A percentile compares a stretch with the other conserved stretches of the same genome.
Evolutionary conservation across 1,140 invertebrate genomes (phyloP).

Genomic region (Chelonus insularis): DNA sequence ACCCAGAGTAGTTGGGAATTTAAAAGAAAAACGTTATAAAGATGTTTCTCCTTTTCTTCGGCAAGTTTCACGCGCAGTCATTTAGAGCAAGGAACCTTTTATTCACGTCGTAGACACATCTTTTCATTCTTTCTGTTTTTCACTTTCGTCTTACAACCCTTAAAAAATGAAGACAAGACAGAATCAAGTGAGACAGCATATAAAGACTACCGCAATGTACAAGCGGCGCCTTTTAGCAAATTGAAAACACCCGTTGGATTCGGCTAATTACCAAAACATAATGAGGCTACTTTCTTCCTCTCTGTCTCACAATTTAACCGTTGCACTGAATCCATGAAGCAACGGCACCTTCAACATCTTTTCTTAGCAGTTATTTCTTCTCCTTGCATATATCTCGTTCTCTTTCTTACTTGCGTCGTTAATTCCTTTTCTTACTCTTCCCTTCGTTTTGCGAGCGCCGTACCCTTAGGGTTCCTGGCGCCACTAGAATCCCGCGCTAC

Average conservation of each 20-base stretch:
- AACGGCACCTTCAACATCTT: background rate
- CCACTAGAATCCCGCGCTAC: slow-evolving; percentile 39
- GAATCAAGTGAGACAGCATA: slow-evolving; percentile 5
- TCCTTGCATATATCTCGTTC: background rate
- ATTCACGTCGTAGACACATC: slow-evolving; percentile 21
- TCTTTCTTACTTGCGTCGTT: background rate
- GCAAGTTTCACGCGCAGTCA: too few relatives aligned
- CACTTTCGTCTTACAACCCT: slow-evolving; percentile 27
- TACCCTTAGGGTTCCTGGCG: slow-evolving; percentile 30
- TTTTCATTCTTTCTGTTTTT: slow-evolving; percentile 34
- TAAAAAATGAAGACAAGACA: slow-evolving; percentile 1
- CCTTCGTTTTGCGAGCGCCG: slow-evolving; percentile 11
- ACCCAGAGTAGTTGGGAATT: too few relatives aligned
- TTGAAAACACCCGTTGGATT: slow-evolving; percentile 52
- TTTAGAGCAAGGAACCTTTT: background rate
- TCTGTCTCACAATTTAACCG: slow-evolving; percentile 34
- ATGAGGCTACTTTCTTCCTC: slow-evolving; percentile 37
- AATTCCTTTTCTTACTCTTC: background rate
- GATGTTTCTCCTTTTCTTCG: too few relatives aligned
- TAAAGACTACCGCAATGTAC: slow-evolving; percentile 27
- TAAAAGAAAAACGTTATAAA: too few relatives aligned
- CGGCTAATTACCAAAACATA: slow-evolving; percentile 55
- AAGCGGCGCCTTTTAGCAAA: slow-evolving; percentile 51
- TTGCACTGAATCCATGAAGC: slow-evolving; percentile 30
- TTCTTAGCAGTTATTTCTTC: background rate